Base-by-base conservation (phyloP, 2,888 invertebrate species). In the Idaea biselata region DNA sequence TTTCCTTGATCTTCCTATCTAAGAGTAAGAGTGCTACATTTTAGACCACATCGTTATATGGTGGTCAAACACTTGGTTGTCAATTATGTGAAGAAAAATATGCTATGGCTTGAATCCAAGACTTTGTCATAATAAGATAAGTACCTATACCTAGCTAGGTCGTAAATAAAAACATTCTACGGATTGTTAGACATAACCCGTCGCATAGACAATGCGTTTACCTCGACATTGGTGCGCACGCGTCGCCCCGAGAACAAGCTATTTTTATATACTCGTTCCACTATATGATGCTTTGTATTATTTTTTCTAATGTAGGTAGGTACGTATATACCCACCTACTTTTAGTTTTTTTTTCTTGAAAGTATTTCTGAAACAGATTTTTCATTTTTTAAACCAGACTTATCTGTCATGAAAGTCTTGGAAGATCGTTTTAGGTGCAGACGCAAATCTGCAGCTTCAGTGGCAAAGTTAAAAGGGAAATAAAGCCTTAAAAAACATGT, bases 151-250 rank as follows among this genome's bases (percentile, higher is more conserved):
- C 25, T 25, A 25, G 25, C 3, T 25, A 44, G 44, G 44, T 14
- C 1, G 11, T 44, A 44, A 44, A 44, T 44, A 44, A 4, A 44
- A 44, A 44, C 44, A 44, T 44, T 44, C 44, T 44, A 11, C 11
- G 14, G 44, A 44, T 44, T 44, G 44, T 33, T 11, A 11, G 6
- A 7, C 44, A 11, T 44, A 6, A 11, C 11, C 14, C 44, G 44
- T 44, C 44, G 44, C 64, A 67, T 61, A 66, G 68, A 70, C 71
- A 73, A 71, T 69, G 66, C 65, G 66, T 68, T 72, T 69, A 73
- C 73, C 73, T 73, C 72, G 73, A 73, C 73, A 73, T 73, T 73
- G 73, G 71, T 63, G 68, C 64, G 66, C 62, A 68, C 64, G 65
- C 62, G 60, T 17, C 60, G 60, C 55, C 58, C 58, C 67, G 63